Percentiles rank a stretch among this genome's conserved stretches.
phyloP scores from a whole-genome alignment of 2,797 vertebrate genomes.

The Lithobates pipiens region DNA sequence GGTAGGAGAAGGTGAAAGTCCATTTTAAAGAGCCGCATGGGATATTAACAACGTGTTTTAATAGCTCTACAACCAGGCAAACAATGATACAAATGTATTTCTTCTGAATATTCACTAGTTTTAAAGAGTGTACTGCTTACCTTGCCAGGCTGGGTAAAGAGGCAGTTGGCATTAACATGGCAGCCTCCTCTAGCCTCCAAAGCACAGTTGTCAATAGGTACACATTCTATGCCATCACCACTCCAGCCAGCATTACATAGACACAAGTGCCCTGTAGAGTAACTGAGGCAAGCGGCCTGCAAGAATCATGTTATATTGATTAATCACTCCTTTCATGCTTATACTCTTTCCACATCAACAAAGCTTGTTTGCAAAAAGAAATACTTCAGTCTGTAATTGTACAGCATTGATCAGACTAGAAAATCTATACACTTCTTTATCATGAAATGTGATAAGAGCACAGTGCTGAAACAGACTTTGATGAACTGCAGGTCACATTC shows the following conservation, averaged over 20 bases:
- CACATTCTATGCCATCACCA: slow-evolving; percentile 85
- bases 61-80: not conserved
- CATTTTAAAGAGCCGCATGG: not conserved
- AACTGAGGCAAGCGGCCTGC: slow-evolving; percentile 84
- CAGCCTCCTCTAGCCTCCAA: slow-evolving; percentile 83
- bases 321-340: not conserved
- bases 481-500: no score
- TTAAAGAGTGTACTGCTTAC: slow-evolving; percentile 68
- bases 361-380: no score
- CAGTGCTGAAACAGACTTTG: no score
- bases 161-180: slow-evolving; percentile 81
- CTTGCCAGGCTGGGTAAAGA: slow-evolving; percentile 86
- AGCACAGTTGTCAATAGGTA: slow-evolving; percentile 89
- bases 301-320: not conserved
- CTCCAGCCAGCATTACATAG: slow-evolving; percentile 88
- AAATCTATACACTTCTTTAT: no score
- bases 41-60: not conserved
- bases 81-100: not conserved
- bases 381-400: no score
- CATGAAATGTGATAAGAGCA: no score
- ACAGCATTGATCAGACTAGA: no score
- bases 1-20: no score
- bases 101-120: not conserved
- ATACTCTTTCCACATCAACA: not conserved
- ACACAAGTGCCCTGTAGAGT: slow-evolving; percentile 79